Evolutionary conservation across 35 echinoderm and acorn worm species (phyloP), one percentile per base, ranked within the genome.

Genomic region (Patiria miniata): DNA sequence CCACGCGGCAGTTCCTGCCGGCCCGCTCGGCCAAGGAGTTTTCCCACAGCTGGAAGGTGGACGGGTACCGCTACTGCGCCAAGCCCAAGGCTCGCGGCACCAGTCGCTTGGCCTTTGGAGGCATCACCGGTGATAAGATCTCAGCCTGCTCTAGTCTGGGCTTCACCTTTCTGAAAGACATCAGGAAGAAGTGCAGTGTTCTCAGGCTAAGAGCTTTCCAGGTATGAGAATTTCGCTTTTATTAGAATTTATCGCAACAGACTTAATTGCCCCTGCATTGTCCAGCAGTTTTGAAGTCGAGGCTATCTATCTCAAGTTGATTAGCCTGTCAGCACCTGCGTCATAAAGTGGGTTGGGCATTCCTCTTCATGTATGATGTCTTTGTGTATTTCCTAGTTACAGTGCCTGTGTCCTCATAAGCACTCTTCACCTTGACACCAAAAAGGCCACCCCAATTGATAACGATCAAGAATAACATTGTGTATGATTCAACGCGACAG

Each of bases 11-110:
- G 39, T 61, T 77, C 10, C 38, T 92, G 26, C 78, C 78, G n/a
- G 60, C 52, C 17, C 58, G 57, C 58, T 81, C 77, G 0, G 50
- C 23, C 37, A 81, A 73, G 26, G 90, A 92, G 56, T 47, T 92
- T 6, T 21, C 86, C 23, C 90, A 92, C 78, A 92, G 90, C 78
- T 92, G 90, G 90, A 92, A 92, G 79, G 85, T 92, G 0, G 78
- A 87, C 29, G 90, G 90, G 12, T 92, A 92, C 78, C 86, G 51
- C 28, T 80, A 87, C 40, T 80, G 61, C 26, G 17, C 65, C 29
- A 23, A 26, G 65, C 26, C 65, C 65, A 73, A 73, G n/a, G 34
- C 9, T 23, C 19, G 65, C 2, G 26, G 65, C 8, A 73, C 21
- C 2, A 73, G 22, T 52, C 39, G 44, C 37, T 18, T 15, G 40